Base-by-base conservation (phyloP, 2,888 invertebrate species). In the Thysanoteuthis rhombus region DNA sequence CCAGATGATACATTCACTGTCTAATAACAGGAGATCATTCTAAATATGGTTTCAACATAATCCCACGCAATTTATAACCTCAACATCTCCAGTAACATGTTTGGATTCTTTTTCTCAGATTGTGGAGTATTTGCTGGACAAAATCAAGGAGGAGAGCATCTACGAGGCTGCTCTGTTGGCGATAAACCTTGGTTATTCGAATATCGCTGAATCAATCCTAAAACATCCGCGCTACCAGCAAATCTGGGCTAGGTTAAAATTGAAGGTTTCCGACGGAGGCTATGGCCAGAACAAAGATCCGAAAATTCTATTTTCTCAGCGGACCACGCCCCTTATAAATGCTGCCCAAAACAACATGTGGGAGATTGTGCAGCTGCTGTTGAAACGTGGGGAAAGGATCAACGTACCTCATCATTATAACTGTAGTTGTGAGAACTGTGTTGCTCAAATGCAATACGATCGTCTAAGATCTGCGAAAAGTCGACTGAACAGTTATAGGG, bases 121-220 rank as follows among this genome's bases (percentile, higher is more conserved):
- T 38, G 97, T 97, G 19, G 96, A 96, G 89, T 95, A 96, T 0
- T 94, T 97, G 42, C 94, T 97, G 94, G 96, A 96, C 93, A 95
- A 95, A 38, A 96, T 96, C 40, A 96, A 96, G 94, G 96, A 96
- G 90, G 95, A 96, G 36, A 96, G 96, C 94, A 96, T 97, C 52
- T 96, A 96, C 93, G 96, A 97, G 94, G 96, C 97, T 0, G 96
- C 96, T 0, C 95, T 97, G 40, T 96, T 96, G 90, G 96, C 97
- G 93, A 97, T 97, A 94, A 96, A 96, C 94, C 96, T 96, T n/a
- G 96, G 96, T 10, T 97, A 97, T 94, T 96, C 96, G 12, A 96
- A 97, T 94, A 97, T 97, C 75, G 97, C 97, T 8, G 96, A 96
- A 94, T 96, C 95, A 90, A 97, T 97, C 93, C 95, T 97, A 90